Conservation (phyloP, 64 coral and sea anemone species). For the Actinia equina region DNA sequence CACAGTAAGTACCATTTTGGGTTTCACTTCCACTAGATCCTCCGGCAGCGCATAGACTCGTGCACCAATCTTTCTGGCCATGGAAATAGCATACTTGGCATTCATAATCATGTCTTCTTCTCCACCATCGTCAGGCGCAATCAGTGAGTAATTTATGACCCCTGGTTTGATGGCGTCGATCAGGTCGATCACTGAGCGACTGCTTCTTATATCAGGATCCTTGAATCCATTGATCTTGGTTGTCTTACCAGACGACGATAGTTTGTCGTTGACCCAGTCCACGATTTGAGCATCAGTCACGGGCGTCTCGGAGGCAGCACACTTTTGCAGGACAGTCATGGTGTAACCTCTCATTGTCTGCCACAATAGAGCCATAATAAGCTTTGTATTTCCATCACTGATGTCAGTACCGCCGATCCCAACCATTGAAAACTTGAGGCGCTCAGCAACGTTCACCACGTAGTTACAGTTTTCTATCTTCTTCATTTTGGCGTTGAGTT, state of each 20-base stretch:
- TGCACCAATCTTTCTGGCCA: conserved; percentile 88
- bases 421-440: conserved; percentile 88
- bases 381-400: conserved; percentile 64
- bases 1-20: conserved; percentile 97
- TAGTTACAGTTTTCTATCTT: conserved; percentile 98
- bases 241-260: conserved; percentile 44
- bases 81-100: conserved; percentile 95
- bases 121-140: conserved; percentile 17
- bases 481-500: conserved; percentile 91
- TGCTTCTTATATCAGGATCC: conserved; percentile 65
- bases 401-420: conserved; percentile 91
- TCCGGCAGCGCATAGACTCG: conserved; percentile 87
- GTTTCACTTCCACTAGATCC: conserved; percentile 87
- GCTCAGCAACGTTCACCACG: conserved; percentile 63
- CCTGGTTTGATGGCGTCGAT: conserved; percentile 88
- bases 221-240: conserved; percentile 68
- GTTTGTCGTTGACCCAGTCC: conserved; percentile 87
- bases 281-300: conserved; percentile 86
- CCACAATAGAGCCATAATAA: conserved; percentile 73
- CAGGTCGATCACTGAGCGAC: conserved; percentile 69
- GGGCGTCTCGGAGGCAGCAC: conserved; percentile 56
- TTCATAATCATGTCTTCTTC: conserved; percentile 71
- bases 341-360: conserved; percentile 92
- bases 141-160: conserved; percentile 61
- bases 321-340: conserved; percentile 77